These are phyloP conservation scores for Drosophila littoralis DNA, from an alignment of 1,140 invertebrate genomes.

Conservation along the genomic window DNA sequence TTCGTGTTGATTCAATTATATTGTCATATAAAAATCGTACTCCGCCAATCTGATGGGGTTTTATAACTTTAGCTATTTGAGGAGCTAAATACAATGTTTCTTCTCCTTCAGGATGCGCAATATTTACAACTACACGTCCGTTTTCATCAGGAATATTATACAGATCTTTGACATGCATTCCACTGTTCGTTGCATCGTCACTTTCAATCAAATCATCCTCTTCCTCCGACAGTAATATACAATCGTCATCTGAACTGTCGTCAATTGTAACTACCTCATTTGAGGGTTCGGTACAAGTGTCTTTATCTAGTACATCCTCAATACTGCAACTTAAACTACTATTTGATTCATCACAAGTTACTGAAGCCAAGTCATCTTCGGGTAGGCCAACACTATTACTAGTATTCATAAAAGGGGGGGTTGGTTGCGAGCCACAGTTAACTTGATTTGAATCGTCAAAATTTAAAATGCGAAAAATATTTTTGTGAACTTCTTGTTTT, in stretches of 20 bases:
- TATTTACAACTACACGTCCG: slow-evolving; percentile 96
- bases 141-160: slow-evolving; percentile 96
- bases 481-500: slow-evolving; percentile 79
- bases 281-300: slow-evolving; percentile 52
- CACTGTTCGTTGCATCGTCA: slow-evolving; percentile 88
- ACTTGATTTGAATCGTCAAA: slow-evolving; percentile 62
- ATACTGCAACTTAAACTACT: slow-evolving; percentile 73
- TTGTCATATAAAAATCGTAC: slow-evolving; percentile 98
- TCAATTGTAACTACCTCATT: slow-evolving; percentile 87
- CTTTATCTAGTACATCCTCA: slow-evolving; percentile 83
- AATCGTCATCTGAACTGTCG: slow-evolving; percentile 90
- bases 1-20: slow-evolving; percentile 95
- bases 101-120: slow-evolving; percentile 97
- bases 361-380: slow-evolving; percentile 66
- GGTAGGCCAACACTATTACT: slow-evolving; percentile 49
- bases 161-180: slow-evolving; percentile 95
- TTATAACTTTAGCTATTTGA: slow-evolving; percentile 96
- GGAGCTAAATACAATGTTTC: slow-evolving; percentile 96
- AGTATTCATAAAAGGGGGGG: slow-evolving; percentile 27
- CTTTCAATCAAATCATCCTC: slow-evolving; percentile 86
- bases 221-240: slow-evolving; percentile 89
- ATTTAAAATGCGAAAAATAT: slow-evolving; percentile 85
- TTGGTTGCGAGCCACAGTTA: slow-evolving; percentile 44
- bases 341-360: slow-evolving; percentile 69
- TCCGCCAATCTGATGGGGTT: slow-evolving; percentile 99